Evolutionary conservation across 2,888 invertebrate genomes (phyloP), one percentile per base, ranked within the genome.

Genomic region (Perizoma flavofasciatum): DNA sequence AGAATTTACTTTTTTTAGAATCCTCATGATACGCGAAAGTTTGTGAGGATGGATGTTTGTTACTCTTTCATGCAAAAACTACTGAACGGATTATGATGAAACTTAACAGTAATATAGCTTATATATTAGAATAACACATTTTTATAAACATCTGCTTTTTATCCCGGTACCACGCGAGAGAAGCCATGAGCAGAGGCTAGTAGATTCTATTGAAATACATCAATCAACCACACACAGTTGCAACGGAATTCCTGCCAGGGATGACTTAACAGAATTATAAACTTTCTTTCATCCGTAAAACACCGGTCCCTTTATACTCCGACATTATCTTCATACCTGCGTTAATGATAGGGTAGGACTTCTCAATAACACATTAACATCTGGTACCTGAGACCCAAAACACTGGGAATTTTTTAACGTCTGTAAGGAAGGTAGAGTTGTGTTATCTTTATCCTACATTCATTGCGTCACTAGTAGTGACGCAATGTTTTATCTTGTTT

Each of bases 301-400:
- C 77, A 76, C 66, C 75, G 72, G 71, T 66, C 73, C 75, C 76
- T 78, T 80, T 76, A 72, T 74, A 69, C 67, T 22, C 59, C 67
- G 67, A 65, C 70, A 76, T 76, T 73, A 74, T 73, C 71, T 73
- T 69, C 69, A 65, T 88, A 88, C 89, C 88, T 88, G 88, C 70
- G 74, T 72, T 89, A 88, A 89, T 89, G 86, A 89, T 86, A 88
- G 88, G 87, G 83, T 81, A 53, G 70, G 66, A 77, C 78, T 82
- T 80, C 84, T 81, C 84, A 83, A 85, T 86, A 88, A 85, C 85
- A 83, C 81, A 75, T 81, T 75, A 66, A 61, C 74, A 77, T 75
- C 74, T 77, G 22, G 78, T 78, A 78, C 72, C 75, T 74, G 72
- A 62, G 59, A 48, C 41, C 43, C 47, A 40, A 55, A 45, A 53